Evolutionary conservation across 2,113 vertebrate species (phyloP), one percentile per base, ranked within the genome.

Genomic region (Pangasianodon gigas): DNA sequence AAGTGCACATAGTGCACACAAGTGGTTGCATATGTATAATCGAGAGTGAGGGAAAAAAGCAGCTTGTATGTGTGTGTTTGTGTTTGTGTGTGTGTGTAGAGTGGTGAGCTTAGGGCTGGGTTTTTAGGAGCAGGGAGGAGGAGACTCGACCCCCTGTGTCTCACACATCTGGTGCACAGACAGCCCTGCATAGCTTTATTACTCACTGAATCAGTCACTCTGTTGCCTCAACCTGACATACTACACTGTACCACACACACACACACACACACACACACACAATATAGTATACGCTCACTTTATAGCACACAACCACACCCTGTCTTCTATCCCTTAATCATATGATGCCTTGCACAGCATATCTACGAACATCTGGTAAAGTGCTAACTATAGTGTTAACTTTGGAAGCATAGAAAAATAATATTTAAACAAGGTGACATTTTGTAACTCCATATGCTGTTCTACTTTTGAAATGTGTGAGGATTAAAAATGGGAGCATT

Each of bases 161-260:
- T 87, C 16, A 54, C 94, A 96, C 97, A 99, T 99, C 97, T 99
- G 98, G 96, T 96, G 90, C 71, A 93, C 97, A 98, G 96, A 96
- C 96, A 88, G 67, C 32, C 6, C 32, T 56, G 85, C 74, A 32
- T 79, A 54, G 91, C 88, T 84, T 89, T 84, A 88, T 89, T 88
- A 90, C 86, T 89, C 83, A 87, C 86, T 85, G 65, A 86, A 88
- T 90, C 85, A 79, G 48, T 75, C 74, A 81, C 58, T 88, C 79
- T 69, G 46, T n/a, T 58, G 71, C 84, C 26, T 65, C 60, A 83
- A n/a, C 48, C 29, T 51, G 79, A 75, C 84, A 54, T 24, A 75
- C 41, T 75, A 44, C 51, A 71, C 60, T 56, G 81, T 19, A 67
- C 80, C 46, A 58, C 80, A 71, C 87, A 84, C 74, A 51, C 71